Conservation (phyloP, 1,140 invertebrate genomes). For the Panagrolaimus sp. region DNA sequence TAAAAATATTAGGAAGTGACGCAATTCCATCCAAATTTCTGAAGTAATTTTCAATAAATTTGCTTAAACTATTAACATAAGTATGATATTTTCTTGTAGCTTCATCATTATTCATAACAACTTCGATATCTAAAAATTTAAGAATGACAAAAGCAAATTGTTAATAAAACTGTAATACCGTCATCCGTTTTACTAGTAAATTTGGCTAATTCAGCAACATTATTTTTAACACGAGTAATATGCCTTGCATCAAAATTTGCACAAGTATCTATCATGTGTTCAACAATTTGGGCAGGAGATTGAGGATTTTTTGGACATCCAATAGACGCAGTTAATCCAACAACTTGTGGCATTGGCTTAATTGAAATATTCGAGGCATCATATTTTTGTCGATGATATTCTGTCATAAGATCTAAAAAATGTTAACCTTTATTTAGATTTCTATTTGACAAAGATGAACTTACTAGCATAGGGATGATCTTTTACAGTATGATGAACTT, state of each 20-base stretch:
- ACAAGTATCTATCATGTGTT: not conserved
- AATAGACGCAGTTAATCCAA: constrained; percentile 33
- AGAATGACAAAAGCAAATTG: too few species aligned
- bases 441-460: not conserved
- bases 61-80: too few species aligned
- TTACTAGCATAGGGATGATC: constrained; percentile 25
- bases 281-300: not conserved
- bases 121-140: too few species aligned
- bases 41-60: too few species aligned
- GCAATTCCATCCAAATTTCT: too few species aligned
- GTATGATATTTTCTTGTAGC: too few species aligned
- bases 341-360: constrained; percentile 19
- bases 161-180: not conserved
- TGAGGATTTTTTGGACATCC: constrained; percentile 8
- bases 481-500: constrained; percentile 28
- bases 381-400: constrained; percentile 4
- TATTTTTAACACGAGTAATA: too few species aligned
- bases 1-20: too few species aligned
- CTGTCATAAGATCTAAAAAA: not conserved
- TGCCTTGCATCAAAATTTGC: not conserved
- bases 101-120: too few species aligned
- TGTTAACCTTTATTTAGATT: not conserved
- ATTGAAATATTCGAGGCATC: not conserved
- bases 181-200: constrained; percentile 1
- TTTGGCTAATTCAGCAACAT: too few species aligned